phyloP scores from a whole-genome alignment of 2,113 vertebrate species.

The Nerophis ophidion region DNA sequence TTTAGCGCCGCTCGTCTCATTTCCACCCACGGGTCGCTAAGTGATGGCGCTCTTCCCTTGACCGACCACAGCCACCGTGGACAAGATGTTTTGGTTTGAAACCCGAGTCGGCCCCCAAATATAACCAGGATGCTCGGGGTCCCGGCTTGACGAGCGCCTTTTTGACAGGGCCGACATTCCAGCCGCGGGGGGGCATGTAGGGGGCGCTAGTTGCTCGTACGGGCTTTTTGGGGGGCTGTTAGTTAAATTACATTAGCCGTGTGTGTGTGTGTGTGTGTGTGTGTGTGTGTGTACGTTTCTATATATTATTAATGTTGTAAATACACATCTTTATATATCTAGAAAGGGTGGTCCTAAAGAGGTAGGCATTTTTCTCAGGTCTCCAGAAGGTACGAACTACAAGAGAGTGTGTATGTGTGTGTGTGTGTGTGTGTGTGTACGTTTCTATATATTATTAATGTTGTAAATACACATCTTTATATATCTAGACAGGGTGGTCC shows the following conservation, averaged over 20 bases:
- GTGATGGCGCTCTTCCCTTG: slow-evolving; percentile 45
- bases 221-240: slow-evolving; percentile 37
- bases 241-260: slow-evolving; percentile 59
- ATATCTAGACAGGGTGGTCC: too few relatives aligned
- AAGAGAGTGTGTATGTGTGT: slow-evolving; percentile 4
- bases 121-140: slow-evolving; percentile 27
- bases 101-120: slow-evolving; percentile 39
- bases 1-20: slow-evolving; percentile 20
- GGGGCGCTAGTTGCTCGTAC: slow-evolving; percentile 19
- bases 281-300: slow-evolving; percentile 40
- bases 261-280: slow-evolving; percentile 25
- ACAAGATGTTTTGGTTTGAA: slow-evolving; percentile 26
- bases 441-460: too few relatives aligned
- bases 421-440: too few relatives aligned
- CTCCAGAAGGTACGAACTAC: too few relatives aligned
- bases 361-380: too few relatives aligned
- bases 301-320: too few relatives aligned
- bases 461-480: too few relatives aligned
- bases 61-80: slow-evolving; percentile 34
- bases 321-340: too few relatives aligned
- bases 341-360: too few relatives aligned
- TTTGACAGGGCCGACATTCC: slow-evolving; percentile 6
- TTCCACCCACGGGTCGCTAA: slow-evolving; percentile 38
- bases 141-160: slow-evolving; percentile 17
- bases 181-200: neutral